A percentile compares a stretch with the other conserved stretches of the same genome.
Evolutionary conservation across 2,113 vertebrate genomes (phyloP).

Genomic region (Haemorhous mexicanus): DNA sequence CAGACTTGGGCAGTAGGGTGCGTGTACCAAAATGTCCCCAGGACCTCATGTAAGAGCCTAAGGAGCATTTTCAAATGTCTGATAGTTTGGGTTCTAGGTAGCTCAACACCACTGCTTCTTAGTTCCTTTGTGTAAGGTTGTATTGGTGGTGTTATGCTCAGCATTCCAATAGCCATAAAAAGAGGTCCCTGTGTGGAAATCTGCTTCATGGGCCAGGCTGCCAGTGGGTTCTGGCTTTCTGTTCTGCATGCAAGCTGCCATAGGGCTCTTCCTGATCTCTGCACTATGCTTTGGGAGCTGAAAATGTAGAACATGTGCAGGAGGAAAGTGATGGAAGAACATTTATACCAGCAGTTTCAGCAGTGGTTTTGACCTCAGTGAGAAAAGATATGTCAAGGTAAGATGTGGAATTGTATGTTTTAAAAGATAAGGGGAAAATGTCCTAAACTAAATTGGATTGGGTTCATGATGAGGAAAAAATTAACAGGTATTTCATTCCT

Average conservation of each 20-base stretch:
- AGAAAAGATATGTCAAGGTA: neutral
- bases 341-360: neutral
- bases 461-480: neutral
- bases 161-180: neutral
- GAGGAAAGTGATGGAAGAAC: neutral
- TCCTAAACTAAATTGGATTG: neutral
- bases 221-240: neutral
- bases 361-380: neutral
- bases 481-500: neutral
- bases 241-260: neutral
- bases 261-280: neutral
- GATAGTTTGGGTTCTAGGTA: neutral
- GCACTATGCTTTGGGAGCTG: neutral
- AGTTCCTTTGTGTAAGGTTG: neutral
- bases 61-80: neutral
- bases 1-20: neutral
- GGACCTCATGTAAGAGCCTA: neutral
- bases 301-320: neutral
- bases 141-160: neutral
- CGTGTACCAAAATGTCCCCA: neutral
- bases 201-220: neutral
- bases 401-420: neutral
- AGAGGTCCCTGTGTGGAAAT: neutral
- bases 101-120: neutral
- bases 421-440: neutral